Conservation (phyloP, 2,888 invertebrate genomes). For the Strigamia crassipes region DNA sequence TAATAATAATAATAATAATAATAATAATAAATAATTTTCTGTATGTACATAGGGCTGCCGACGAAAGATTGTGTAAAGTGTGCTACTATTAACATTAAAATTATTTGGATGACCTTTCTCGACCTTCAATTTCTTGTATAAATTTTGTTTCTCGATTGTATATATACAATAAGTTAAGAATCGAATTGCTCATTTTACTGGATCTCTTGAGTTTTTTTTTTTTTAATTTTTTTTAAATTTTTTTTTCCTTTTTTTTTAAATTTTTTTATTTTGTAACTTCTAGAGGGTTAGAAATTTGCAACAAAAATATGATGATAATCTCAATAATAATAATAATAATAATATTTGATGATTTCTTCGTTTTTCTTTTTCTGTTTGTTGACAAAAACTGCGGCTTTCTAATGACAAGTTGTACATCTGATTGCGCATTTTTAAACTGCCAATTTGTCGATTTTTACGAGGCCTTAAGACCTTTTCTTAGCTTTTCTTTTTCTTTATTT, state of each 20-base stretch:
- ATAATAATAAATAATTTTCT: too few species aligned
- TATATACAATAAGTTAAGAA: neutral
- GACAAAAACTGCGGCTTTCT: too few species aligned
- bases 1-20: too few species aligned
- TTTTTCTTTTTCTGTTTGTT: neutral
- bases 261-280: neutral
- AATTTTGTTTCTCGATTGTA: neutral
- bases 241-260: too few species aligned
- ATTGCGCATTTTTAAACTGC: neutral
- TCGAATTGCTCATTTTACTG: neutral
- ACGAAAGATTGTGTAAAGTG: slow-evolving; percentile 22
- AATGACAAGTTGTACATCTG: neutral
- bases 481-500: neutral
- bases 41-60: slow-evolving; percentile 22
- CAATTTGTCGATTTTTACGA: neutral
- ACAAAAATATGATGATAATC: too few species aligned
- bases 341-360: too few species aligned
- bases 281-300: neutral
- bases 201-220: neutral
- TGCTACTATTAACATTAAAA: slow-evolving; percentile 30
- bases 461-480: neutral
- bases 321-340: too few species aligned
- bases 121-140: neutral
- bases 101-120: slow-evolving; percentile 6
- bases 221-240: neutral